Conservation (phyloP, 2,113 vertebrate species). For the Osmerus mordax region DNA sequence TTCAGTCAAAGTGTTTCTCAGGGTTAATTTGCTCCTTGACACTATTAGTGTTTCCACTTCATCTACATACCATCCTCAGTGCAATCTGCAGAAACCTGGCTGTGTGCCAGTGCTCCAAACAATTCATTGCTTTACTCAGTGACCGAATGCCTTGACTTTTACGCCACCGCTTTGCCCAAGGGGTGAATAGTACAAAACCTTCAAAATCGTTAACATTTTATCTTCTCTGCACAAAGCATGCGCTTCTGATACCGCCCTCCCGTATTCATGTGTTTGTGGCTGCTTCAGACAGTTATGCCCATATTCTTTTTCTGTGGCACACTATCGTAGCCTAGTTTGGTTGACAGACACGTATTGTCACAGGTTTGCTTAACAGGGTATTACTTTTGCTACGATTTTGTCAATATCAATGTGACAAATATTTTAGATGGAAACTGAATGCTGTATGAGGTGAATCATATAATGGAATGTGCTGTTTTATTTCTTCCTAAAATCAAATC, state of each 20-base stretch:
- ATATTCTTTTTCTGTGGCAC: slow-evolving; percentile 52
- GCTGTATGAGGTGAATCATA: slow-evolving; percentile 18
- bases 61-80: slow-evolving; percentile 1
- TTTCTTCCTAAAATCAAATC: slow-evolving; percentile 60
- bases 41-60: slow-evolving; percentile 5
- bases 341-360: slow-evolving; percentile 57
- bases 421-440: slow-evolving; percentile 45
- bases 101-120: slow-evolving; percentile 17
- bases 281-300: slow-evolving; percentile 24
- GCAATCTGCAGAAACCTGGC: slow-evolving; percentile 11
- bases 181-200: slow-evolving; percentile 32
- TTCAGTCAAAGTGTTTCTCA: background rate
- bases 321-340: slow-evolving; percentile 48
- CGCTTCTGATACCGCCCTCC: slow-evolving; percentile 11
- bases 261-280: background rate
- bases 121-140: slow-evolving; percentile 19
- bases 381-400: slow-evolving; percentile 64
- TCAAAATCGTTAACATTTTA: background rate
- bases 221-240: slow-evolving; percentile 21
- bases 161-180: background rate
- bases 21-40: background rate
- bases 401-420: slow-evolving; percentile 58
- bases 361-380: slow-evolving; percentile 49
- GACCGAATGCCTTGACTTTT: slow-evolving; percentile 4
- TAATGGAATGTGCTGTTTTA: slow-evolving; percentile 27